Evolutionary conservation across 2,888 invertebrate species (phyloP).

Genomic region (Mayetiola destructor): DNA sequence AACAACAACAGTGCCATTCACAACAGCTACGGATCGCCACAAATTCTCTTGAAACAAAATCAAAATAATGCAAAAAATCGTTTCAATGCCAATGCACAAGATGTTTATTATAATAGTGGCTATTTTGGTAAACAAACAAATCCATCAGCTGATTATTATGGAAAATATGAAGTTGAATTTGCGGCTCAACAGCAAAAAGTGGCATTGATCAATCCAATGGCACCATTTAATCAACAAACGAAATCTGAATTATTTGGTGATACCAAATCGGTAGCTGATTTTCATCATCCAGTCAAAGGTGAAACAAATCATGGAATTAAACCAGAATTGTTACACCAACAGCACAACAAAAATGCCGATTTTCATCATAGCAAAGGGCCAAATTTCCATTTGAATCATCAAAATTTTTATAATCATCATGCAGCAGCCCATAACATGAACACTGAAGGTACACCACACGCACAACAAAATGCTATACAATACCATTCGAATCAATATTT

Average conservation of each 20-base stretch:
- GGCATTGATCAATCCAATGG: not conserved
- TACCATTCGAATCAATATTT: conserved; percentile 26
- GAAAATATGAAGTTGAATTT: conserved; percentile 33
- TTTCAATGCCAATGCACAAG: conserved; percentile 18
- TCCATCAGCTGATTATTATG: conserved; percentile 28
- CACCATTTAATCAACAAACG: conserved; percentile 16
- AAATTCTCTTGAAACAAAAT: conserved; percentile 15
- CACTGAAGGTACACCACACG: not conserved
- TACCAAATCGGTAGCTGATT: conserved; percentile 13
- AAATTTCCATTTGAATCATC: conserved; percentile 25
- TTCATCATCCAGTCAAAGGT: conserved; percentile 21
- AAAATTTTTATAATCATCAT: conserved; percentile 29
- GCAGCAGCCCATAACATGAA: not conserved
- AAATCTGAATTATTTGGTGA: conserved; percentile 16
- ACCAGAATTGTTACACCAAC: conserved; percentile 22
- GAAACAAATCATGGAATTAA: conserved; percentile 28
- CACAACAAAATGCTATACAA: conserved; percentile 1
- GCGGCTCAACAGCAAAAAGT: conserved; percentile 15
- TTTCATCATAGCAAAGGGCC: conserved; percentile 23
- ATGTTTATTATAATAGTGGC: conserved; percentile 27
- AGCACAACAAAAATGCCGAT: conserved; percentile 21
- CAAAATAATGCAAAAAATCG: conserved; percentile 6
- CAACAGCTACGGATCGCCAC: conserved; percentile 18
- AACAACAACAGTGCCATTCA: conserved; percentile 29
- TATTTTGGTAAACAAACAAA: conserved; percentile 26